These are phyloP conservation scores for Pionites leucogaster DNA, from an alignment of 2,113 vertebrate species.

Conservation along the genomic window DNA sequence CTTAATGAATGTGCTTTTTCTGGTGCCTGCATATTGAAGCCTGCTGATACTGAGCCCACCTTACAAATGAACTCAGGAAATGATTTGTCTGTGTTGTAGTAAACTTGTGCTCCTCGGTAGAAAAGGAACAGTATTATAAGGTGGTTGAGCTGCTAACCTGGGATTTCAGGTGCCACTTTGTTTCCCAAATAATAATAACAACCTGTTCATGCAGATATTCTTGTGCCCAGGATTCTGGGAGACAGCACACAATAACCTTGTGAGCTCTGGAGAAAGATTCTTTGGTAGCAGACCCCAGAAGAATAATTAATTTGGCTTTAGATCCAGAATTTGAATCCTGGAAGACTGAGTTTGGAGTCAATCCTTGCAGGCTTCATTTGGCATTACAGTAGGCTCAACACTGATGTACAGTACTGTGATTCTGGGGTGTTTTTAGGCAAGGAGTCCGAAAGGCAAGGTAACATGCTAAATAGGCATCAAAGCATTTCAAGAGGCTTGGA, in stretches of 20 bases:
- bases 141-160: background rate
- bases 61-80: background rate
- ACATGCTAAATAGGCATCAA: background rate
- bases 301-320: background rate
- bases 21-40: background rate
- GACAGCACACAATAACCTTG: background rate
- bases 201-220: accelerated
- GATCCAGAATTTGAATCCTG: accelerated
- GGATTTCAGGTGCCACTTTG: background rate
- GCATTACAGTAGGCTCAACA: background rate
- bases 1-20: background rate
- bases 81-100: background rate
- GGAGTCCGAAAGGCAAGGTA: background rate
- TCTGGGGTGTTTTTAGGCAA: background rate
- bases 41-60: background rate
- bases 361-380: background rate
- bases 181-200: background rate
- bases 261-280: background rate
- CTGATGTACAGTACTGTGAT: background rate
- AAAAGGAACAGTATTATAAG: background rate
- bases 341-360: background rate
- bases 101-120: background rate
- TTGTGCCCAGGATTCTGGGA: background rate
- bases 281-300: background rate
- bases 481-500: background rate